Conservation (phyloP, 2,797 vertebrate species). For the Acanthiza pusilla region DNA sequence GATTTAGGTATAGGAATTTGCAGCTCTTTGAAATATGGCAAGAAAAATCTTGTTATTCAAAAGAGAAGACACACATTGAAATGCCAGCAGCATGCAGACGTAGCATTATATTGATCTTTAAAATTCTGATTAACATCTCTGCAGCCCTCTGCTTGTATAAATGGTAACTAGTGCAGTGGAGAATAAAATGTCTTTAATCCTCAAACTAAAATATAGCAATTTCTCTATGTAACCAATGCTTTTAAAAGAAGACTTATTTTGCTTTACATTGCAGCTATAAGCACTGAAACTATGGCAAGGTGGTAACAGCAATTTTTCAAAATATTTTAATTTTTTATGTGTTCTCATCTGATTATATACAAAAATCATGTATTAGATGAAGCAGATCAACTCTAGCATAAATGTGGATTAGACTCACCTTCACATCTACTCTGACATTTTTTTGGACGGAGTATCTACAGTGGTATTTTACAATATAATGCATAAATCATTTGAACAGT, state of each 20-base stretch:
- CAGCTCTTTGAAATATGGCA: not conserved
- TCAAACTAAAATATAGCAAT: not conserved
- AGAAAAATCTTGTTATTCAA: not conserved
- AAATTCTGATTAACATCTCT: not conserved
- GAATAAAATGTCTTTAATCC: not conserved
- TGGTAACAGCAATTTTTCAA: not conserved
- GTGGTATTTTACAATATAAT: not conserved
- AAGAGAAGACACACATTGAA: not conserved
- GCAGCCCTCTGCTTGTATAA: not conserved
- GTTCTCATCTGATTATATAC: not conserved
- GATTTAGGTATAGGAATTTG: not conserved
- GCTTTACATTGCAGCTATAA: not conserved
- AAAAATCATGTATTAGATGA: not conserved
- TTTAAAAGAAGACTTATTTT: not conserved
- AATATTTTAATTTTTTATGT: not conserved
- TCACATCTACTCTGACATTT: not conserved
- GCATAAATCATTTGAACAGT: not conserved
- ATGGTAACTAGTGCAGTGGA: not conserved
- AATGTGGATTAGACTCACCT: not conserved
- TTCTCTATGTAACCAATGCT: not conserved
- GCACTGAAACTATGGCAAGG: not conserved
- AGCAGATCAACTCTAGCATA: not conserved
- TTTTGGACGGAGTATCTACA: not conserved
- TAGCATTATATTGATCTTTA: not conserved
- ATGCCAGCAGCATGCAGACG: not conserved